A percentile compares a stretch with the other conserved stretches of the same genome.
Conservation (phyloP, 2,888 invertebrate species). For the Tiphia femorata region DNA sequence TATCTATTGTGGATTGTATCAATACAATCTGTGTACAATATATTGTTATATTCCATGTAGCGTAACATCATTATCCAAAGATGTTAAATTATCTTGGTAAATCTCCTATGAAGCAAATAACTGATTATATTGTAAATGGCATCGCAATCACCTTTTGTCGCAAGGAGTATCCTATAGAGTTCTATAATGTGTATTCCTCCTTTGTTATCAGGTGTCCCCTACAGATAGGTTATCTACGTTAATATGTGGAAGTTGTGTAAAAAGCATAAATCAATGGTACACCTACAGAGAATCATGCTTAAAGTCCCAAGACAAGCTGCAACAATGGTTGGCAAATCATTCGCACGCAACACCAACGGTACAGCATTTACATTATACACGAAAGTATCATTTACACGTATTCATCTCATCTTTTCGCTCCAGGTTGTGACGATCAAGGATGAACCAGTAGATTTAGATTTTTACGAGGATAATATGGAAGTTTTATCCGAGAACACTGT, state of each 20-base stretch:
- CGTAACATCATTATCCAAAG: no score
- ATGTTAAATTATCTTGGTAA: no score
- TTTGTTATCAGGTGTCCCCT: constrained; percentile 73
- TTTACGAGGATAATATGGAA: constrained; percentile 40
- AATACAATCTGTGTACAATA: no score
- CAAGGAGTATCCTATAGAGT: no score
- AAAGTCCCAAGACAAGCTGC: constrained; percentile 76
- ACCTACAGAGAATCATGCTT: constrained; percentile 76
- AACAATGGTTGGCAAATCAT: constrained; percentile 70
- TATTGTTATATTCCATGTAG: no score
- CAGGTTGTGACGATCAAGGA: constrained; percentile 72
- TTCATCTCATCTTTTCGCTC: not conserved
- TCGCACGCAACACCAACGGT: constrained; percentile 36
- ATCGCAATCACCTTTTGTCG: no score
- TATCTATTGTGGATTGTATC: no score
- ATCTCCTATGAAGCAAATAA: no score
- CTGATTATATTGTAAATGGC: no score
- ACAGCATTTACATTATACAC: no score
- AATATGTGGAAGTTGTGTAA: constrained; percentile 76
- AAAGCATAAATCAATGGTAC: constrained; percentile 78
- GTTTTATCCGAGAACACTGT: constrained; percentile 32
- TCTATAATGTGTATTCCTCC: not conserved
- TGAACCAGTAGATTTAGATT: constrained; percentile 72
- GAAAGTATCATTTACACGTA: no score
- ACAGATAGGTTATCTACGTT: constrained; percentile 77